Evolutionary conservation across 2,888 invertebrate genomes (phyloP), one percentile per base, ranked within the genome.

Genomic region (Epirrhoe tristata): DNA sequence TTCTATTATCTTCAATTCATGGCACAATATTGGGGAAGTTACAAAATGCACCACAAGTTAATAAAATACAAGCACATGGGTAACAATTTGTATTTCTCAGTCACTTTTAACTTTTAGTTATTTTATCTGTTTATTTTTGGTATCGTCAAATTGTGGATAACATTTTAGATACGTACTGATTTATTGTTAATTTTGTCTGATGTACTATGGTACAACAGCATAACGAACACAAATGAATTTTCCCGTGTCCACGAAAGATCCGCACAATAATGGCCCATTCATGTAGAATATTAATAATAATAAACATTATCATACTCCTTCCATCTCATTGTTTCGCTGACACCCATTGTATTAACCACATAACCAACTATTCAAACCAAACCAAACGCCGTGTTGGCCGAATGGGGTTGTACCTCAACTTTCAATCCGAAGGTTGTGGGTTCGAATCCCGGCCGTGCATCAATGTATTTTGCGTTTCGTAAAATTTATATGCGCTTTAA

Each of bases 1-100:
- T 68, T 24, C 24, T 53, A 68, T 69, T 67, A 51, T 60, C 61
- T 58, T 51, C 58, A 67, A 53, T 53, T 14, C 51, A 50, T 61
- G 16, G 64, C 68, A 64, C 64, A 24, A 24, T 24, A 39, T 53
- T 14, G 54, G n/a, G 36, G 34, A 46, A 34, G 10, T 57, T 1
- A 46, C 8, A 53, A 58, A 52, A 16, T 17, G 7, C 16, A 50
- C 51, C 55, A 60, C 6, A 48, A 12, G 31, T 54, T 58, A 10
- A 54, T 66, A 48, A 32, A 36, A 56, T 32, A 52, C 48, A 46
- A 36, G 3, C 66, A 57, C 57, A 34, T 32, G 32, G 16, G 57
- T 58, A 24, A 24, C 48, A 32, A 14, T 58, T 48, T 31, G 16
- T 16, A 8, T 43, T 14, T 50, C 8, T 16, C 1, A 39, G 4